These are phyloP conservation scores for Drepanosiphum platanoidis DNA, from an alignment of 2,888 invertebrate species.

Conservation along the genomic window DNA sequence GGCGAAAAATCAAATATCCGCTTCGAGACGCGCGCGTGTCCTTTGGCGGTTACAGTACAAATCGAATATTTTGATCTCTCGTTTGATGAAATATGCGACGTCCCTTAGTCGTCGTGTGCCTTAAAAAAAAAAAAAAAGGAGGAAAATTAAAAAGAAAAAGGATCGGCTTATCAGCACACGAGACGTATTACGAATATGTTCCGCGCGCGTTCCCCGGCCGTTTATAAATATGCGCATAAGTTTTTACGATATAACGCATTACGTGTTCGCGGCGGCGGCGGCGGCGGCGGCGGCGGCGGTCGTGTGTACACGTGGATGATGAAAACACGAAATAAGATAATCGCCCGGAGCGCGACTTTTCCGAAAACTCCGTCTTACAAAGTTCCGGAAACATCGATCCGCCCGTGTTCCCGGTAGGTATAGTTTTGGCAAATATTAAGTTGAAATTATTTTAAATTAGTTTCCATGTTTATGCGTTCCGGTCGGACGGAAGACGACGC, in stretches of 20 bases:
- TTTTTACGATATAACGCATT: no score
- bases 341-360: not conserved
- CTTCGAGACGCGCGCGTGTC: no score
- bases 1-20: no score
- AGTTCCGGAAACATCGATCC: not conserved
- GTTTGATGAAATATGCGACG: not conserved
- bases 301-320: not conserved
- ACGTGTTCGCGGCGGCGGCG: no score
- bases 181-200: not conserved
- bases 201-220: not conserved
- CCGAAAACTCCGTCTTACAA: not conserved
- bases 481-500: no score
- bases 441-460: not conserved
- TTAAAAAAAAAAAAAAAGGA: not conserved
- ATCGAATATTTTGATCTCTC: not conserved
- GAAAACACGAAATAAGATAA: conserved; percentile 1
- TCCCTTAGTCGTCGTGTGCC: not conserved
- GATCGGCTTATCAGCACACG: not conserved
- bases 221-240: not conserved
- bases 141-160: not conserved
- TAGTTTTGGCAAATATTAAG: not conserved
- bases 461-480: no score
- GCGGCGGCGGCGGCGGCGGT: no score
- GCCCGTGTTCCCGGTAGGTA: not conserved
- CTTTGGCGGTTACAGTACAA: not conserved